These are phyloP conservation scores for Pardalotus punctatus DNA, from an alignment of 2,113 vertebrate species.

Conservation along the genomic window DNA sequence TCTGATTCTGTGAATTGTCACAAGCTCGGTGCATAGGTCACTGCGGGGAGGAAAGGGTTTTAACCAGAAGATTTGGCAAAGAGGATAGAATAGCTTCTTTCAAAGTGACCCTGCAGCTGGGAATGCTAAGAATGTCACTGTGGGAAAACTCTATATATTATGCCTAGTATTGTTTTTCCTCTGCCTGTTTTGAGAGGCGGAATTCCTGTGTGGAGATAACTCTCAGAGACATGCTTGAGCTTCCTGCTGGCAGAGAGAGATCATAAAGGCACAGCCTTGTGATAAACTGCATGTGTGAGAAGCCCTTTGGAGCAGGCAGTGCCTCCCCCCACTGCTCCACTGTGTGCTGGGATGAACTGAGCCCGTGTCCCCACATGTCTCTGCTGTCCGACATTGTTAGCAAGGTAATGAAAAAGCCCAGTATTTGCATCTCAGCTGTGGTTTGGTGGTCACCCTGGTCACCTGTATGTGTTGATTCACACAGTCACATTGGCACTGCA, in stretches of 20 bases:
- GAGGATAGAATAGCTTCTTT: neutral
- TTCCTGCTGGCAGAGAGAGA: neutral
- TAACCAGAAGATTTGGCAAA: neutral
- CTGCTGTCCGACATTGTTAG: neutral
- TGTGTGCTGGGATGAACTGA: rapidly evolving
- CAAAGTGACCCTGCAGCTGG: neutral
- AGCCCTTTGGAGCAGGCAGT: neutral
- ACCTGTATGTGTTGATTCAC: neutral
- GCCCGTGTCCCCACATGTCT: neutral
- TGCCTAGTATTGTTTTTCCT: neutral
- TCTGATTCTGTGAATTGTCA: neutral
- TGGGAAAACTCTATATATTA: neutral
- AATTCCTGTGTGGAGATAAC: neutral
- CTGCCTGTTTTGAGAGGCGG: neutral
- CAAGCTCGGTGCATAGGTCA: neutral
- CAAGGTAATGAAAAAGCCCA: neutral
- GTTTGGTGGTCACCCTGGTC: neutral
- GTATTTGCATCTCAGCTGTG: neutral
- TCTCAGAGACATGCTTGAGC: neutral
- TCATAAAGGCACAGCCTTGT: neutral
- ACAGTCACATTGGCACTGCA: neutral
- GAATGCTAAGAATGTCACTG: neutral
- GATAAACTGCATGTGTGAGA: neutral
- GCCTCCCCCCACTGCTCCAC: neutral
- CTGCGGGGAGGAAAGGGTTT: neutral